Conservation (phyloP, 2,113 vertebrate species). For the Rutilus rutilus region DNA sequence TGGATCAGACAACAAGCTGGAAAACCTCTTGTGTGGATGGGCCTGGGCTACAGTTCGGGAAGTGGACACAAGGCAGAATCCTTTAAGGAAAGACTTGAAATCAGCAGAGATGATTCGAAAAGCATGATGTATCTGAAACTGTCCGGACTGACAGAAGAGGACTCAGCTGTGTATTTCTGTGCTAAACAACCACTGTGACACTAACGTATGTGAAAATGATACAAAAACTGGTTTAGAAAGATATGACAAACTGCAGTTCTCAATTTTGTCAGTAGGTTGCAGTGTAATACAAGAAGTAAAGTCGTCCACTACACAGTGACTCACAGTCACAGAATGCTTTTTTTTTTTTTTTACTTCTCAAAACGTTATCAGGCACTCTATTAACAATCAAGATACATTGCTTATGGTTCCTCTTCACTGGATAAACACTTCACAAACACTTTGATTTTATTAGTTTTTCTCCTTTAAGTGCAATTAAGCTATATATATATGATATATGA, state of each 20-base stretch:
- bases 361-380: neutral
- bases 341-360: too few relatives aligned
- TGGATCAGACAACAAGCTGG: slow-evolving; percentile 61
- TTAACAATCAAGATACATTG: neutral
- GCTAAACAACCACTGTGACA: slow-evolving; percentile 40
- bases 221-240: slow-evolving; percentile 51
- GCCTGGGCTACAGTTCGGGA: neutral
- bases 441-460: neutral
- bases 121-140: slow-evolving; percentile 52
- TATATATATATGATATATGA: too few relatives aligned
- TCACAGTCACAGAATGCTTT: neutral
- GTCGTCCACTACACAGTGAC: neutral
- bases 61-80: slow-evolving; percentile 39
- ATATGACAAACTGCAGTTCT: neutral
- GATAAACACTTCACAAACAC: neutral
- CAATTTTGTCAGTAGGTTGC: neutral
- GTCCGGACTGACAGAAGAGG: slow-evolving; percentile 57
- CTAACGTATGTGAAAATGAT: slow-evolving; percentile 29
- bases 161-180: slow-evolving; percentile 67
- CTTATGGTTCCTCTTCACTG: neutral
- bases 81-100: slow-evolving; percentile 57
- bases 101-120: slow-evolving; percentile 35
- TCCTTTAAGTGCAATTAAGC: neutral
- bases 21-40: slow-evolving; percentile 61
- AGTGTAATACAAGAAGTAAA: neutral